These are phyloP conservation scores for Deroptyus accipitrinus DNA, from an alignment of 2,113 vertebrate species.

Conservation along the genomic window DNA sequence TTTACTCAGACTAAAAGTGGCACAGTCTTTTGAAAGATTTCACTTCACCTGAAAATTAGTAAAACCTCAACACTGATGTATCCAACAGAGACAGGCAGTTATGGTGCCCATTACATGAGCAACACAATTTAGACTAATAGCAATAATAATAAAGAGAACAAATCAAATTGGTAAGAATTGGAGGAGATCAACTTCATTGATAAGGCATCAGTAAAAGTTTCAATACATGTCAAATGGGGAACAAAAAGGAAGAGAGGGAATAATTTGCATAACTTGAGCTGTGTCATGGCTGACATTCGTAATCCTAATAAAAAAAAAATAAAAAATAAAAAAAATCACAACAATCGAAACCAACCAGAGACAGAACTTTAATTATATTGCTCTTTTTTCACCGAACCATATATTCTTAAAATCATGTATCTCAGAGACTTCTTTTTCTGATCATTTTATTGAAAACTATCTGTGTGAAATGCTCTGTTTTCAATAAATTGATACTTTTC, in stretches of 20 bases:
- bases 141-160: background rate
- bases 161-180: background rate
- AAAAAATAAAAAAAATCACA: background rate
- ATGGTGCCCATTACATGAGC: background rate
- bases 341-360: background rate
- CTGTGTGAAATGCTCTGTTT: background rate
- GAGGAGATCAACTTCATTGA: background rate
- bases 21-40: background rate
- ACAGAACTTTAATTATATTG: background rate
- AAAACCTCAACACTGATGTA: background rate
- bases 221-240: background rate
- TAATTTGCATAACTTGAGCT: background rate
- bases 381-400: background rate
- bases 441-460: background rate
- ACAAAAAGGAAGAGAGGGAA: background rate
- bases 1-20: background rate
- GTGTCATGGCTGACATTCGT: background rate
- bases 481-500: background rate
- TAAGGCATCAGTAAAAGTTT: background rate
- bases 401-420: background rate
- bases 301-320: background rate
- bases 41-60: background rate
- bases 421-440: background rate
- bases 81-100: background rate
- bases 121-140: background rate